These are phyloP conservation scores for Hemicordylus capensis DNA, from an alignment of 2,113 vertebrate species.

Conservation along the genomic window DNA sequence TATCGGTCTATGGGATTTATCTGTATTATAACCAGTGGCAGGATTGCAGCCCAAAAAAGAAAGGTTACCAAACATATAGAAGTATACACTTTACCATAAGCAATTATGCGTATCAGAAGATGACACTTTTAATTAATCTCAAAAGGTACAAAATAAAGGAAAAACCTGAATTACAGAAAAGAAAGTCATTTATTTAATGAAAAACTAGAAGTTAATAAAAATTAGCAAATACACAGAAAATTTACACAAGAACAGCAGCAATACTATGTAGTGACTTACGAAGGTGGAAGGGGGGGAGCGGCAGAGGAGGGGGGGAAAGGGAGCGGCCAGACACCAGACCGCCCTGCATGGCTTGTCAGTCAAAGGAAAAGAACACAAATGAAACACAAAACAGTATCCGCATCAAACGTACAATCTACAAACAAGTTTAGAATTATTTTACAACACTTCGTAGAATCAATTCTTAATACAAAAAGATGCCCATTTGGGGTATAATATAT, in stretches of 20 bases:
- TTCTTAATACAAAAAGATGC: slow-evolving; percentile 91
- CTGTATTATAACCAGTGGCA: neutral
- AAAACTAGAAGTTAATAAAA: slow-evolving; percentile 96
- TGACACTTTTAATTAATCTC: slow-evolving; percentile 71
- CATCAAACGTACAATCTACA: slow-evolving; percentile 91
- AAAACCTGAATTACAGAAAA: slow-evolving; percentile 91
- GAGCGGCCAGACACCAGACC: slow-evolving; percentile 66
- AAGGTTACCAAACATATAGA: slow-evolving; percentile 68
- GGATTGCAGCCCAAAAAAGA: neutral
- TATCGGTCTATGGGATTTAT: neutral
- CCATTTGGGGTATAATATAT: slow-evolving; percentile 80
- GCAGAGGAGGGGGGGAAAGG: slow-evolving; percentile 14
- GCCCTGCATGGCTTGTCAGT: slow-evolving; percentile 81
- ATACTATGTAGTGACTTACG: slow-evolving; percentile 87
- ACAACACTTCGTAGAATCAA: slow-evolving; percentile 85
- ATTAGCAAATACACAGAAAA: slow-evolving; percentile 86
- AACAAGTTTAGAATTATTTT: slow-evolving; percentile 95
- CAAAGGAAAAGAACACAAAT: slow-evolving; percentile 63
- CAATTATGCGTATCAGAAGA: slow-evolving; percentile 76
- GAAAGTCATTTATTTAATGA: slow-evolving; percentile 98
- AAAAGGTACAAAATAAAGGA: slow-evolving; percentile 75
- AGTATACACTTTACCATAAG: slow-evolving; percentile 72
- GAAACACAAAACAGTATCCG: slow-evolving; percentile 72
- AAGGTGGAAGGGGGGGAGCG: slow-evolving; percentile 34
- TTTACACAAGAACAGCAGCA: slow-evolving; percentile 86